Conservation (phyloP, 2,797 vertebrate species). For the Cygnus olor region DNA sequence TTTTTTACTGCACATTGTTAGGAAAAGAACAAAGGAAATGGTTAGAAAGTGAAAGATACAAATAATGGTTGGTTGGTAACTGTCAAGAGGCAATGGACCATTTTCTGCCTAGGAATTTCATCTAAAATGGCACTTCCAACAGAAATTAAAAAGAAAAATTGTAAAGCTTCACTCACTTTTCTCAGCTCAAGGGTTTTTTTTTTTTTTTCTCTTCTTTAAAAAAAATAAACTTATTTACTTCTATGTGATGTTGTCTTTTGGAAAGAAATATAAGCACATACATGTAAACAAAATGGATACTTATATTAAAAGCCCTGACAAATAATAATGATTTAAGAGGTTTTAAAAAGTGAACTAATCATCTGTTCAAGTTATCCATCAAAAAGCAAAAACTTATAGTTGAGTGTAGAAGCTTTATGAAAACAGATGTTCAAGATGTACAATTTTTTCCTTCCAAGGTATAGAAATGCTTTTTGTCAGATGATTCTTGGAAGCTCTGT, state of each 20-base stretch:
- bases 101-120: neutral
- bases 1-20: neutral
- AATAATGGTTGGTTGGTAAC: neutral
- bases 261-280: neutral
- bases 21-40: neutral
- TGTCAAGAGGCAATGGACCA: neutral
- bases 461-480: slow-evolving; percentile 48
- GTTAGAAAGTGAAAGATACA: neutral
- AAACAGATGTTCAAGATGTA: slow-evolving; percentile 9
- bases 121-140: neutral
- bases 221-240: no score
- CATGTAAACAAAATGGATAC: neutral
- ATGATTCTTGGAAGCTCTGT: slow-evolving; percentile 48
- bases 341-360: neutral
- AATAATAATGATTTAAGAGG: neutral
- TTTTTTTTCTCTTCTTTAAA: neutral
- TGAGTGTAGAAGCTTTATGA: slow-evolving; percentile 20
- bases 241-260: no score
- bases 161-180: neutral
- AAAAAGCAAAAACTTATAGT: neutral
- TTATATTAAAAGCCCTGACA: neutral
- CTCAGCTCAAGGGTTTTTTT: neutral
- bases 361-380: neutral
- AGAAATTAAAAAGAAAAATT: neutral
- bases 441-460: slow-evolving; percentile 25